These are phyloP conservation scores for Dendrocopos noguchii DNA, from an alignment of 2,113 vertebrate genomes.

Conservation along the genomic window DNA sequence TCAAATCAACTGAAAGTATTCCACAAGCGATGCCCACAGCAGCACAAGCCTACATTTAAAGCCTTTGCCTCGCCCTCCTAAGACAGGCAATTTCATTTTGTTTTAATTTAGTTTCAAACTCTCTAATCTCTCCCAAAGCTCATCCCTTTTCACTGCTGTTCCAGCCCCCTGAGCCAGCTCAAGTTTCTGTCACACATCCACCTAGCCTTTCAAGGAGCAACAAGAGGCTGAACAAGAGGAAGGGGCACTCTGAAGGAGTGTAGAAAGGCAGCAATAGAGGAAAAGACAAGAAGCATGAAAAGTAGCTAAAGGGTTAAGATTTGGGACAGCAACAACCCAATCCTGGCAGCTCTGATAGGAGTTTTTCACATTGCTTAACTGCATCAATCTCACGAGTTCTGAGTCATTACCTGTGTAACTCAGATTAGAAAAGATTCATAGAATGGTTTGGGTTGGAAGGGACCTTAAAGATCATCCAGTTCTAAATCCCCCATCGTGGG, in stretches of 20 bases:
- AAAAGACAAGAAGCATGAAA: background rate
- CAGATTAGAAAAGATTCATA: background rate
- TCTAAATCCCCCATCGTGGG: no score
- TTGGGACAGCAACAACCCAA: background rate
- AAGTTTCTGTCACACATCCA: accelerated
- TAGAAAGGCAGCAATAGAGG: background rate
- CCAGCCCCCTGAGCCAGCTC: background rate
- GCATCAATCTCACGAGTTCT: background rate
- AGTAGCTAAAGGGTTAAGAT: background rate
- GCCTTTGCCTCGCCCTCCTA: background rate
- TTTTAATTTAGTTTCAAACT: background rate
- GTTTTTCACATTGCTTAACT: background rate
- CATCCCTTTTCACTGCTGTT: background rate
- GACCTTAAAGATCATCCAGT: no score
- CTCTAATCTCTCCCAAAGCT: background rate
- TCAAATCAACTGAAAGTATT: background rate
- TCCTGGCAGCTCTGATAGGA: background rate
- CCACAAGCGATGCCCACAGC: background rate
- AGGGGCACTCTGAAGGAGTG: background rate
- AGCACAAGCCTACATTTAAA: background rate
- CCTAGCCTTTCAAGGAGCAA: background rate
- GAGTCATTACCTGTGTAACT: background rate
- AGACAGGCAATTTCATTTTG: background rate
- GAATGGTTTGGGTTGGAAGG: no score
- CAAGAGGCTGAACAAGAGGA: background rate